phyloP scores from a whole-genome alignment of 2,113 vertebrate species.

The Chionodraco myersi region DNA sequence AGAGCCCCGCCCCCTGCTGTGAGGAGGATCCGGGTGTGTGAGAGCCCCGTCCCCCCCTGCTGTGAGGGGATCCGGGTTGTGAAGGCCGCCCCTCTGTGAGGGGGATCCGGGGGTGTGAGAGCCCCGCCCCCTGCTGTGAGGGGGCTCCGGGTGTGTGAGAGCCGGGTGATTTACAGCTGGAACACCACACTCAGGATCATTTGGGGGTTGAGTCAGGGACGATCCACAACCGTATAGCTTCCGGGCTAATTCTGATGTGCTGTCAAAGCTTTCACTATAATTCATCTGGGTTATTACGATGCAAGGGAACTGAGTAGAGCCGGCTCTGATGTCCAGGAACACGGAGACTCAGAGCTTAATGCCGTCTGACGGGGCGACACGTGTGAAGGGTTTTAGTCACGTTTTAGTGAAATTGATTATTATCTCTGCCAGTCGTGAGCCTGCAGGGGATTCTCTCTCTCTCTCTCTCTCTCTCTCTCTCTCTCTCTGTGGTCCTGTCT shows the following conservation, averaged over 20 bases:
- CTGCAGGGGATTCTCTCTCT: not conserved
- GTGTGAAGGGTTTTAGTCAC: not conserved
- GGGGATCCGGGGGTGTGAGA: too few relatives aligned
- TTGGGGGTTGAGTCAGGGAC: conserved; percentile 14
- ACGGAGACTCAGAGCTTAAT: not conserved
- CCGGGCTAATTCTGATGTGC: not conserved
- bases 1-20: too few relatives aligned
- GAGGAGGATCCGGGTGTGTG: too few relatives aligned
- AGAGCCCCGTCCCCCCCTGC: too few relatives aligned
- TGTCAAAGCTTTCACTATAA: not conserved
- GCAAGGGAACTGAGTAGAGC: not conserved
- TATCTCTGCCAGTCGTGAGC: not conserved
- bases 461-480: too few relatives aligned
- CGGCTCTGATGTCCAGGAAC: too few relatives aligned
- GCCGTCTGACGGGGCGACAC: not conserved
- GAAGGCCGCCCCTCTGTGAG: too few relatives aligned
- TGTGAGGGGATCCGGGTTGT: too few relatives aligned
- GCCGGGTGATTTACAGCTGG: conserved; percentile 53
- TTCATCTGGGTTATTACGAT: not conserved
- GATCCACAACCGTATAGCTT: not conserved
- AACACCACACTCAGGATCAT: conserved; percentile 40
- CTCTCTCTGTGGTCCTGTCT: too few relatives aligned
- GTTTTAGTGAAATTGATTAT: not conserved
- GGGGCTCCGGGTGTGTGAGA: conserved; percentile 35
- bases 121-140: conserved; percentile 46